These are phyloP conservation scores for Argopecten irradians DNA, from an alignment of 1,140 invertebrate species.

Conservation along the genomic window DNA sequence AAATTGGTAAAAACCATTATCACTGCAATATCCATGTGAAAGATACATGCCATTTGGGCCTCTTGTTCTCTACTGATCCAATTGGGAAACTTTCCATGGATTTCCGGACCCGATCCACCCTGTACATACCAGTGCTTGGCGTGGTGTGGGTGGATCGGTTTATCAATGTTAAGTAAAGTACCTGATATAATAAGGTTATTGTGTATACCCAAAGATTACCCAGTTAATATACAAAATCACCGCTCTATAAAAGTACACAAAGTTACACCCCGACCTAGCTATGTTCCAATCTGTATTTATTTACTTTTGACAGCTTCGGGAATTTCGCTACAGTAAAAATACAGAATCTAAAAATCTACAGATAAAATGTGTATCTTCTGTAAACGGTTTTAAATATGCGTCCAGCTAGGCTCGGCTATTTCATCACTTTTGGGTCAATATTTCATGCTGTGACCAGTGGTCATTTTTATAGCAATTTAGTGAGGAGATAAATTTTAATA, in stretches of 20 bases:
- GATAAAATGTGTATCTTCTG: neutral
- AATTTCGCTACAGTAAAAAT: neutral
- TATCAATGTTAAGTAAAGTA: neutral
- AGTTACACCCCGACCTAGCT: neutral
- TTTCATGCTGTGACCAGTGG: neutral
- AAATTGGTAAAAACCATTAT: no score
- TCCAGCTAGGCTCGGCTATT: neutral
- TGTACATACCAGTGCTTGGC: no score
- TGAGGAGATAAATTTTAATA: slow-evolving; percentile 9
- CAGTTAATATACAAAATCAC: slow-evolving; percentile 4
- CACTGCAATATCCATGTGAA: no score
- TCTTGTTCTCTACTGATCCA: no score
- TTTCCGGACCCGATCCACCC: no score
- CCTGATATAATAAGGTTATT: neutral
- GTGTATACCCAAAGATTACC: neutral
- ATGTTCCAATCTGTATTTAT: neutral
- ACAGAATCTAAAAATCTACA: no score
- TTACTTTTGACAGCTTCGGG: neutral
- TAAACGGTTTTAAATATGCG: neutral
- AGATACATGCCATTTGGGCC: no score
- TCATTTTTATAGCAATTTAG: neutral
- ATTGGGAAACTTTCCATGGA: no score
- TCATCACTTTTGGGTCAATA: neutral
- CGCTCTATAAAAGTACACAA: neutral
- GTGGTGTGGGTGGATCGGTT: neutral